Base-by-base conservation (phyloP, 1,140 invertebrate species). In the Stegodyphus mimosarum region DNA sequence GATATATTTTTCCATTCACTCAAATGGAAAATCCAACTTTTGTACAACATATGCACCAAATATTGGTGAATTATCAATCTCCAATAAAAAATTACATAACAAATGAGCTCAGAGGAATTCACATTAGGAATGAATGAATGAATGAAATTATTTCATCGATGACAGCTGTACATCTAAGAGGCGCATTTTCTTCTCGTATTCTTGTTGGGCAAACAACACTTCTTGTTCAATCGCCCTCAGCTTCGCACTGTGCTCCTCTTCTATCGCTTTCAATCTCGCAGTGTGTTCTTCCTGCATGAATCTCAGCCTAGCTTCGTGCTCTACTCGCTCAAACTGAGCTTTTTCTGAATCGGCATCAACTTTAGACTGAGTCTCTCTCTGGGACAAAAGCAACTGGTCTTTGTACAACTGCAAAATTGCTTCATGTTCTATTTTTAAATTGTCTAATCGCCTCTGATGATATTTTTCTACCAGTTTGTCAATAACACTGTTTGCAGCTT, bases 381-480 rank as follows among this genome's bases (percentile, higher is more conserved):
- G 74, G 10, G 69, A 77, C 49, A 86, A 17, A 15, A 71, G 53
- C 13, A 86, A 49, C 13, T 86, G 83, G 10, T 86, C 75, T 78
- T 86, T 86, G 50, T 86, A 77, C 1, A 86, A 67, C 64, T 86
- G 74, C 10, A 86, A n/a, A 71, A 78, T 86, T 7, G 83, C 83
- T 64, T 86, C 83, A 64, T 86, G 83, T 53, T 86, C 83, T 7
- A 86, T 73, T 64, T 86, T 86, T 70, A 86, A 66, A 53, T 86
- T 86, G 13, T 86, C 83, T 15, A 86, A 60, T 72, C 83, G 52
- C 33, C 69, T 77, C 49, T 86, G 83, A 52, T 86, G 83, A n/a
- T 86, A 86, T 72, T 86, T 86, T 48, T 86, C 83, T 3, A 86
- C 83, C 13, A 86, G 50, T 72, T 86, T 86, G 55, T 86, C 83